phyloP scores from a whole-genome alignment of 2,888 invertebrate genomes.

The Quadriops clusia region DNA sequence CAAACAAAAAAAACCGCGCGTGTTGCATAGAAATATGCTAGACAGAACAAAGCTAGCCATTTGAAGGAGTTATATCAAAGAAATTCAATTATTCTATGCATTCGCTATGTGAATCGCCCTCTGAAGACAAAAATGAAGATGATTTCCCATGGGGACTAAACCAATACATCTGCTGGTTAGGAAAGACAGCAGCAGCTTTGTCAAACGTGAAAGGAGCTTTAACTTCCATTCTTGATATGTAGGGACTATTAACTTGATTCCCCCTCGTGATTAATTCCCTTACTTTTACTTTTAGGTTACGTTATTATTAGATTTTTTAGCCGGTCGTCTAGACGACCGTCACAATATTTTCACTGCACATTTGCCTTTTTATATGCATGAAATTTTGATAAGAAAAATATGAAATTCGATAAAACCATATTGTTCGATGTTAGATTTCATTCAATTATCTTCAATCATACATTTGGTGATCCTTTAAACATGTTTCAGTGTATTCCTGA shows the following conservation, averaged over 20 bases:
- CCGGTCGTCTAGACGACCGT: constrained; percentile 7
- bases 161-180: constrained; percentile 11
- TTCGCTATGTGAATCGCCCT: constrained; percentile 19
- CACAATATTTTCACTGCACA: constrained; percentile 7
- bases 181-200: constrained; percentile 13
- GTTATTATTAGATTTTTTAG: constrained; percentile 8
- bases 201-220: constrained; percentile 15
- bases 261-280: too few species aligned
- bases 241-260: too few species aligned
- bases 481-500: too few species aligned
- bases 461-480: too few species aligned
- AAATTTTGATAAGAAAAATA: too few species aligned
- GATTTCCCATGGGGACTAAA: constrained; percentile 20
- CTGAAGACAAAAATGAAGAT: constrained; percentile 24
- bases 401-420: neutral
- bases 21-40: too few species aligned
- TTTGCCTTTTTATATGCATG: too few species aligned
- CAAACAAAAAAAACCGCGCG: too few species aligned
- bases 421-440: neutral
- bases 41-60: too few species aligned
- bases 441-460: too few species aligned
- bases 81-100: constrained; percentile 19
- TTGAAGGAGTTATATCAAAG: too few species aligned
- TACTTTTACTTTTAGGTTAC: too few species aligned
- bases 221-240: constrained; percentile 6